These are phyloP conservation scores for Cettia cetti DNA, from an alignment of 2,113 vertebrate genomes.

Conservation along the genomic window DNA sequence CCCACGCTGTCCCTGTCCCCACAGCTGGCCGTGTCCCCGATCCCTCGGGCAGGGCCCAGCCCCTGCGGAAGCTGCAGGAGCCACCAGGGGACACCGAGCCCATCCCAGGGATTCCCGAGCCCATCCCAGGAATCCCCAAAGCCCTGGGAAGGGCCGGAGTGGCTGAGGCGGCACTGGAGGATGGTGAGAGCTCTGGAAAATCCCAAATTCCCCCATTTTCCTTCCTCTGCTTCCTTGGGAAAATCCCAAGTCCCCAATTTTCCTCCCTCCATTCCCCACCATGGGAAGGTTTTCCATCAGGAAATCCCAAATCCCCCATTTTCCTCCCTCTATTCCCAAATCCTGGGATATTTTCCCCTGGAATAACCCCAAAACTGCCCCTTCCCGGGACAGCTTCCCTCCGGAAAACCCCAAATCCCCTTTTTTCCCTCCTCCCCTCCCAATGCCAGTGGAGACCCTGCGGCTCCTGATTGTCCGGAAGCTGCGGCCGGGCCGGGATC, in stretches of 20 bases:
- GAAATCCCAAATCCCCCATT: too few relatives aligned
- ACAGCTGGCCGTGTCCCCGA: not conserved
- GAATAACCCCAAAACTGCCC: not conserved
- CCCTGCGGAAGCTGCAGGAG: not conserved
- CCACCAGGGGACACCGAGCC: not conserved
- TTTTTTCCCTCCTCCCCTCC: too few relatives aligned
- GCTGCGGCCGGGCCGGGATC: not conserved
- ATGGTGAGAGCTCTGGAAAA: conserved; percentile 40
- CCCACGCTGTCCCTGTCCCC: not conserved
- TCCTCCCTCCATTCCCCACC: too few relatives aligned
- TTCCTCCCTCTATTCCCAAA: too few relatives aligned
- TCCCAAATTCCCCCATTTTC: not conserved
- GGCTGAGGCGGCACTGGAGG: conserved; percentile 70
- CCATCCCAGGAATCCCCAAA: not conserved
- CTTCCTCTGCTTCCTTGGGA: not conserved
- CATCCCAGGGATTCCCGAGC: not conserved
- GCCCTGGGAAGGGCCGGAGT: not conserved
- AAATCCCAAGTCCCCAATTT: not conserved
- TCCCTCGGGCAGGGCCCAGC: not conserved
- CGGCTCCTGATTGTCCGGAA: conserved; percentile 60
- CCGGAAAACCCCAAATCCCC: not conserved
- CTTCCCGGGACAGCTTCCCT: too few relatives aligned
- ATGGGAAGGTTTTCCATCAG: too few relatives aligned
- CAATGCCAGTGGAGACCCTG: conserved; percentile 69
- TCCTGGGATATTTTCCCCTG: not conserved